Evolutionary conservation across 2,888 invertebrate genomes (phyloP).

Genomic region (Hypomecis atomaria): DNA sequence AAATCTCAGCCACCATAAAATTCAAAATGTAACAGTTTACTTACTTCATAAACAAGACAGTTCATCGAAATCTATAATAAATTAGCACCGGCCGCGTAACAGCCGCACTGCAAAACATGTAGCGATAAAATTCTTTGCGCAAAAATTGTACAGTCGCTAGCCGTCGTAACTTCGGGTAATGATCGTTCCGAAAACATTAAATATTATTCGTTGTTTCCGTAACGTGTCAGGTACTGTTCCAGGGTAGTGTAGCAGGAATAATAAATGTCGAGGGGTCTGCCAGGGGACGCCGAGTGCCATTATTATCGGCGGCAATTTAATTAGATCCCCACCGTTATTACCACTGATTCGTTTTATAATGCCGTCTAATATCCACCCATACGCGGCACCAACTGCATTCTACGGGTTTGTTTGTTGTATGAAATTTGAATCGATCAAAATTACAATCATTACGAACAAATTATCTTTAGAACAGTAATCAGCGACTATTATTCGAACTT

Average conservation of each 20-base stretch:
- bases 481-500: not conserved
- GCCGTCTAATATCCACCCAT: constrained; percentile 68
- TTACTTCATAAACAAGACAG: constrained; percentile 24
- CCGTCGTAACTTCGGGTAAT: constrained; percentile 25
- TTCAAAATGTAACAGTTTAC: constrained; percentile 21
- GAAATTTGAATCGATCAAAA: constrained; percentile 51
- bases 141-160: constrained; percentile 9
- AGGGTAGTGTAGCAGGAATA: constrained; percentile 72
- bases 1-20: constrained; percentile 23
- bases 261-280: constrained; percentile 80
- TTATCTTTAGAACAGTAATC: constrained; percentile 17
- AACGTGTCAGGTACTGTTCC: constrained; percentile 55
- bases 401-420: constrained; percentile 48
- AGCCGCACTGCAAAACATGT: not conserved
- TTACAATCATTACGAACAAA: constrained; percentile 23
- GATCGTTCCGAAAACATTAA: constrained; percentile 37
- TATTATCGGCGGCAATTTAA: constrained; percentile 84
- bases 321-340: constrained; percentile 82
- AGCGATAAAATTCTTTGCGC: not conserved
- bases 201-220: constrained; percentile 46
- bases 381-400: constrained; percentile 47
- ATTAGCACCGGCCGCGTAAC: not conserved
- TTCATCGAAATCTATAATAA: not conserved
- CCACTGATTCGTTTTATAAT: constrained; percentile 82
- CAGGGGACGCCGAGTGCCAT: constrained; percentile 76